A percentile compares a stretch with the other conserved stretches of the same genome.
Conservation (phyloP, 2,797 vertebrate genomes). For the Myripristis murdjan region DNA sequence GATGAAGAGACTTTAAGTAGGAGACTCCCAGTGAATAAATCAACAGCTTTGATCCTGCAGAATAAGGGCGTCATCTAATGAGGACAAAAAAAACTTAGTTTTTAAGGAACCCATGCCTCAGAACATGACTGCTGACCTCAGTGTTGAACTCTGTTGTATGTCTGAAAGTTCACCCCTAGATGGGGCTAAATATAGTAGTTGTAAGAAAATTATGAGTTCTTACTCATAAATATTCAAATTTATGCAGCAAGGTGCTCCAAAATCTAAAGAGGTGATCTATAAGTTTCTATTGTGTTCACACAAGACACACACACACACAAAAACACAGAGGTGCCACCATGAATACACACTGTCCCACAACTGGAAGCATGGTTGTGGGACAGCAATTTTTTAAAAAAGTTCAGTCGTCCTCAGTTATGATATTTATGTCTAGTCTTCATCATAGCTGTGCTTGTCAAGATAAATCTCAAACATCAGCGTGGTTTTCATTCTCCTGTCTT, state of each 20-base stretch:
- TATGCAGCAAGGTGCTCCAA: too few species aligned
- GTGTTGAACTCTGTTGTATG: constrained; percentile 18
- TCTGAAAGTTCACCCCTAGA: constrained; percentile 28
- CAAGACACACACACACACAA: too few species aligned
- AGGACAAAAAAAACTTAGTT: constrained; percentile 4
- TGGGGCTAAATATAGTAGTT: constrained; percentile 19
- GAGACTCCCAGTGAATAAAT: constrained; percentile 19
- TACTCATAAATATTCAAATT: too few species aligned
- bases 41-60: background rate
- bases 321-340: too few species aligned
- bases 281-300: too few species aligned
- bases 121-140: background rate
- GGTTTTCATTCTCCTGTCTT: background rate
- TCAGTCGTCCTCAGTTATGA: background rate
- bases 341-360: too few species aligned
- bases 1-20: background rate
- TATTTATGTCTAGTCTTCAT: background rate
- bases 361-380: too few species aligned
- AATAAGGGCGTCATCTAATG: background rate
- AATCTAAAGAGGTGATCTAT: too few species aligned
- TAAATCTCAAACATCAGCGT: background rate
- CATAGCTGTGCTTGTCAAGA: background rate
- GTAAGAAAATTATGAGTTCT: too few species aligned
- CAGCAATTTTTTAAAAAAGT: too few species aligned
- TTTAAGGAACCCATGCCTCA: background rate